A percentile compares a stretch with the other conserved stretches of the same genome.
These are phyloP conservation scores for Notodonta ziczac DNA, from an alignment of 2,888 invertebrate genomes.

Conservation along the genomic window DNA sequence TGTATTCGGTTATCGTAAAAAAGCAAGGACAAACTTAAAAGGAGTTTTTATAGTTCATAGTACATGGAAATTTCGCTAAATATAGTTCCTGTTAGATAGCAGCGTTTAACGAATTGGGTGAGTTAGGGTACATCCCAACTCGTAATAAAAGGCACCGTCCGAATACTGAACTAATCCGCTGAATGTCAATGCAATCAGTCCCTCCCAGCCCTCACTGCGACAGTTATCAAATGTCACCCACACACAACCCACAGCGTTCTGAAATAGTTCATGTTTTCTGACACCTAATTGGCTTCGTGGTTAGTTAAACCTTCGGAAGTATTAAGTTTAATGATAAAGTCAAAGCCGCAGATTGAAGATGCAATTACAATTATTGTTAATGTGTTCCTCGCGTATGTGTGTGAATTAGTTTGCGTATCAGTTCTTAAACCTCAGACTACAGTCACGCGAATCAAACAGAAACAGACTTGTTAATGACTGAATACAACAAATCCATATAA, in stretches of 20 bases:
- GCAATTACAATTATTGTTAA: not conserved
- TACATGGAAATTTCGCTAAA: too few species aligned
- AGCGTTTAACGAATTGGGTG: too few species aligned
- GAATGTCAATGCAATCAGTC: slow-evolving; percentile 32
- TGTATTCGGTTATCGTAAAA: too few species aligned
- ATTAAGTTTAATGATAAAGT: not conserved
- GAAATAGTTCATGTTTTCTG: slow-evolving; percentile 25
- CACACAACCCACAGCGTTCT: slow-evolving; percentile 16
- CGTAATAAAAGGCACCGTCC: slow-evolving; percentile 25
- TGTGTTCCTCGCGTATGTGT: not conserved
- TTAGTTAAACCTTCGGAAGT: slow-evolving; percentile 23
- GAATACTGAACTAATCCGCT: slow-evolving; percentile 28
- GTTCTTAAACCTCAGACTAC: slow-evolving; percentile 1
- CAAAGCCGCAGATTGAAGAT: not conserved
- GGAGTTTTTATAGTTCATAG: too few species aligned
- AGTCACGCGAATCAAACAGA: slow-evolving; percentile 1
- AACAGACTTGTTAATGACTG: slow-evolving; percentile 17
- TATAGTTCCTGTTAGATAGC: too few species aligned
- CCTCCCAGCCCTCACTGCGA: slow-evolving; percentile 17
- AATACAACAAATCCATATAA: slow-evolving; percentile 19
- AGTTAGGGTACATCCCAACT: slow-evolving; percentile 12
- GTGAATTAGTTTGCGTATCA: not conserved
- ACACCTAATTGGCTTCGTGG: slow-evolving; percentile 41
- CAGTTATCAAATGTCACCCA: slow-evolving; percentile 41
- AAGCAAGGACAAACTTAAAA: too few species aligned